These are phyloP conservation scores for Charanyca ferruginea DNA, from an alignment of 2,888 invertebrate species.

Conservation along the genomic window DNA sequence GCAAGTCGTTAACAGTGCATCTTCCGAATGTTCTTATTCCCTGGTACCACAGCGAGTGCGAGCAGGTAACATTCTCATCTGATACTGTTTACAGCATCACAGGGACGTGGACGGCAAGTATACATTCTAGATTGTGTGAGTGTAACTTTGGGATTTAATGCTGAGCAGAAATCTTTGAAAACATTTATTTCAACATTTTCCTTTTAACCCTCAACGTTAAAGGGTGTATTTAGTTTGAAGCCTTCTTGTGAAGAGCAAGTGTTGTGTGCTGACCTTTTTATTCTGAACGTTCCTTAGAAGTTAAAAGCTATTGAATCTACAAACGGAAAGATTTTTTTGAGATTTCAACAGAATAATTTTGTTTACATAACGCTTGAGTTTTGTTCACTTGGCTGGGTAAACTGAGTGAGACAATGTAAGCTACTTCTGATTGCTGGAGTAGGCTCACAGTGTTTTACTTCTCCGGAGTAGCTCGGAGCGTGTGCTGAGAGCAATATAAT, in stretches of 20 bases:
- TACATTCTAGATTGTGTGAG: conserved; percentile 18
- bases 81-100: conserved; percentile 30
- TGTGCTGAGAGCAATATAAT: neutral
- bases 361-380: neutral
- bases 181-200: conserved; percentile 28
- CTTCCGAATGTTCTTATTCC: conserved; percentile 33
- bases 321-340: conserved; percentile 1
- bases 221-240: conserved; percentile 26
- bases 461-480: neutral
- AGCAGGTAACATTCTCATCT: conserved; percentile 20
- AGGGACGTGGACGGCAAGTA: neutral
- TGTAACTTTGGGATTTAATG: conserved; percentile 9
- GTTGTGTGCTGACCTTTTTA: conserved; percentile 24
- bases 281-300: conserved; percentile 10
- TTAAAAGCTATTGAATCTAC: conserved; percentile 31
- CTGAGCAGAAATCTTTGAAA: conserved; percentile 18
- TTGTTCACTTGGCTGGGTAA: neutral
- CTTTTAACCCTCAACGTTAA: conserved; percentile 22
- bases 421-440: conserved; percentile 1
- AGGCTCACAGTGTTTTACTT: neutral
- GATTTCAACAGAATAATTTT: neutral
- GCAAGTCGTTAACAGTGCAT: conserved; percentile 34
- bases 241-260: conserved; percentile 30
- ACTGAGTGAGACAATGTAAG: neutral
- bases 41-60: conserved; percentile 22